phyloP scores from a whole-genome alignment of 1,140 invertebrate species.

The Stegodyphus dumicola region DNA sequence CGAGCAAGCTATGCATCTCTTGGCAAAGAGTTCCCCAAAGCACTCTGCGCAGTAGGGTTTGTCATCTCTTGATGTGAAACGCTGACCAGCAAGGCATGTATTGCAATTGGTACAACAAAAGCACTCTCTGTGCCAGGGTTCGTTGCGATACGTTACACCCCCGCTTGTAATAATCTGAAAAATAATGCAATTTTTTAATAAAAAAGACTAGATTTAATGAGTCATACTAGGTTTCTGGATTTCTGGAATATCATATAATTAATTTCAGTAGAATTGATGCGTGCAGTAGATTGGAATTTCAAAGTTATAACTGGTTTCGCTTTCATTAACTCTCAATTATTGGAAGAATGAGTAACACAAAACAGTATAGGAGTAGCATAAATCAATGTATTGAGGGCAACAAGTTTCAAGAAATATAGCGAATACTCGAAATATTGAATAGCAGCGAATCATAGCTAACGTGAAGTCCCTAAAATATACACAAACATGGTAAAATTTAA shows the following conservation, averaged over 20 bases:
- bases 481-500: too few relatives aligned
- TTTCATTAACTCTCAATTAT: too few relatives aligned
- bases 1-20: constrained; percentile 96
- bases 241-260: not conserved
- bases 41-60: constrained; percentile 99
- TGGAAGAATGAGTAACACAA: too few relatives aligned
- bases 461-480: too few relatives aligned
- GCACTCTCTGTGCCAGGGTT: constrained; percentile 92
- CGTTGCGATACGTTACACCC: constrained; percentile 99
- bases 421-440: too few relatives aligned
- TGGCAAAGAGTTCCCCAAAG: constrained; percentile 98
- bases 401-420: too few relatives aligned
- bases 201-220: not conserved
- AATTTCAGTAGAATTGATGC: too few relatives aligned
- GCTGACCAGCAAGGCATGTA: constrained; percentile 93
- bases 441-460: too few relatives aligned
- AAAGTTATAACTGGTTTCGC: too few relatives aligned
- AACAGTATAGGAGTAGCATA: too few relatives aligned
- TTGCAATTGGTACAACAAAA: constrained; percentile 98
- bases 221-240: not conserved
- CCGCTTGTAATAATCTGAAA: constrained; percentile 95
- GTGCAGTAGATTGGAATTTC: too few relatives aligned
- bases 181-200: not conserved
- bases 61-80: constrained; percentile 94
- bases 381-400: too few relatives aligned